These are phyloP conservation scores for Vespertilio murinus DNA, from an alignment of 2,797 vertebrate species.

Conservation along the genomic window DNA sequence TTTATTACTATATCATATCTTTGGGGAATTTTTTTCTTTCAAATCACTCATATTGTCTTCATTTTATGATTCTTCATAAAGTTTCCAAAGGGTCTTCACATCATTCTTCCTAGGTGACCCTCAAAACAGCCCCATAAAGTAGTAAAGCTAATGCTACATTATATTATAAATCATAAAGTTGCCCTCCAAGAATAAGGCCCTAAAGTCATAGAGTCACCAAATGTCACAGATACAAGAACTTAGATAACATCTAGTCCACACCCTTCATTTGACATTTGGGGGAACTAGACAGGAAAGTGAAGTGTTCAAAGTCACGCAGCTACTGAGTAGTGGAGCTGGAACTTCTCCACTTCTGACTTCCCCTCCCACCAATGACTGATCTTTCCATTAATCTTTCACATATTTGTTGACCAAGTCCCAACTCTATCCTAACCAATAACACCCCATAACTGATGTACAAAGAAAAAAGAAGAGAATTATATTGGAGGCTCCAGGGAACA, in stretches of 20 bases:
- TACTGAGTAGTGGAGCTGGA: neutral
- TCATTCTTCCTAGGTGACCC: neutral
- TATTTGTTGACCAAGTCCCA: neutral
- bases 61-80: slow-evolving; percentile 28
- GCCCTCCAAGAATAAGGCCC: slow-evolving; percentile 17
- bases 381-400: slow-evolving; percentile 27
- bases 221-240: neutral
- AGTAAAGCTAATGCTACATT: slow-evolving; percentile 13
- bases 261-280: neutral
- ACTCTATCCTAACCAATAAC: slow-evolving; percentile 36
- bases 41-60: neutral
- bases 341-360: neutral
- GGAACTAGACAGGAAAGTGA: neutral
- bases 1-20: neutral
- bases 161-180: slow-evolving; percentile 29
- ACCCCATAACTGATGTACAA: neutral
- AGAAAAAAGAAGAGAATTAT: slow-evolving; percentile 44
- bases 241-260: neutral
- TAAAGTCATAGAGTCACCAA: neutral
- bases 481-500: neutral
- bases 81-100: slow-evolving; percentile 29
- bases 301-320: neutral
- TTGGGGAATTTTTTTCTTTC: slow-evolving; percentile 5
- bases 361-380: neutral
- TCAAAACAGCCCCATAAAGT: slow-evolving; percentile 2